Conservation (phyloP, 2,888 invertebrate species). For the Synergus laeviventris region DNA sequence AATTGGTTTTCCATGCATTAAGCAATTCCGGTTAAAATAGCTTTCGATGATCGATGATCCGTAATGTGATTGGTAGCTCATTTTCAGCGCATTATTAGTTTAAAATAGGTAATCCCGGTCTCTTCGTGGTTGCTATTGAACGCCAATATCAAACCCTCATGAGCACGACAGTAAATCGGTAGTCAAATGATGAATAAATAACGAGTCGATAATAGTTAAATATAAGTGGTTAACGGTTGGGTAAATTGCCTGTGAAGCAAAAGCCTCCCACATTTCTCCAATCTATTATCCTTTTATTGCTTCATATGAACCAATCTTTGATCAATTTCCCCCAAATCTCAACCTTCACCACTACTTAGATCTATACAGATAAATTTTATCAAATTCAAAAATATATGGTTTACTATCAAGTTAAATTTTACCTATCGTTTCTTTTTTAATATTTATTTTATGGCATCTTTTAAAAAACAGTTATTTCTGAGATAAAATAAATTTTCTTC, state of each 20-base stretch:
- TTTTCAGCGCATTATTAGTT: constrained; percentile 23
- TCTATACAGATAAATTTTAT: neutral
- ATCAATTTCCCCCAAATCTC: constrained; percentile 14
- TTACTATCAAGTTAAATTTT: neutral
- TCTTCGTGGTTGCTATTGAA: neutral
- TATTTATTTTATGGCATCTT: no score
- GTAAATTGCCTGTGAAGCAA: constrained; percentile 26
- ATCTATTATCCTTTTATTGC: constrained; percentile 22
- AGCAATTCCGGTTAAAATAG: neutral
- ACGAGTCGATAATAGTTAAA: constrained; percentile 29
- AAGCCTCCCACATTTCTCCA: constrained; percentile 20
- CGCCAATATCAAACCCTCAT: neutral
- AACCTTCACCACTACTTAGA: neutral
- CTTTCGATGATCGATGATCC: neutral
- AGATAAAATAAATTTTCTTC: no score
- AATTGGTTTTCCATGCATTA: neutral
- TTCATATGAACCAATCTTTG: constrained; percentile 21
- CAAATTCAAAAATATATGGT: neutral
- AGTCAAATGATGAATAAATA: constrained; percentile 29
- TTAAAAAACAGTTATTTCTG: no score
- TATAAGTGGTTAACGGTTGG: constrained; percentile 20
- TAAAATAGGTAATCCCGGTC: constrained; percentile 30
- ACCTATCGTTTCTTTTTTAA: no score
- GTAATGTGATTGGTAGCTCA: neutral
- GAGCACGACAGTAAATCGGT: constrained; percentile 20